These are phyloP conservation scores for Gymnobelideus leadbeateri DNA, from an alignment of 2,113 vertebrate species.

Conservation along the genomic window DNA sequence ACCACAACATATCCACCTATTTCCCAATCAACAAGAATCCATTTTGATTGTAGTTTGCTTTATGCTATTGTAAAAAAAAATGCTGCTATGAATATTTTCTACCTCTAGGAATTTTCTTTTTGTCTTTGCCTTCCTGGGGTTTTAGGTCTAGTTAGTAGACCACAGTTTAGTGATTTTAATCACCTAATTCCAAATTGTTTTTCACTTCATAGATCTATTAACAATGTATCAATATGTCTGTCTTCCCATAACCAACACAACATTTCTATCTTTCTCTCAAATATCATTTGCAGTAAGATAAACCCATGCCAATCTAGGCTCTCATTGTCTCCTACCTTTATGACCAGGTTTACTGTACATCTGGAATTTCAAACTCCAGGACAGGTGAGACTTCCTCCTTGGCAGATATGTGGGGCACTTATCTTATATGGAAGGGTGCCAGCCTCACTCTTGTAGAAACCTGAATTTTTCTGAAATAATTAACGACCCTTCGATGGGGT, in stretches of 20 bases:
- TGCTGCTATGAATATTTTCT: not conserved
- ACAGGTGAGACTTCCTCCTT: not conserved
- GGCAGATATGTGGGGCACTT: not conserved
- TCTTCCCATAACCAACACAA: not conserved
- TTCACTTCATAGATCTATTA: no score
- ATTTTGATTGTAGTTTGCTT: not conserved
- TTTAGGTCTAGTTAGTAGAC: not conserved
- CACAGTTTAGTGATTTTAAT: no score
- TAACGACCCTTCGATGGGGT: no score
- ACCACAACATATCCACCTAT: not conserved
- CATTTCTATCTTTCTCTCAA: not conserved
- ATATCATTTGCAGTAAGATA: not conserved
- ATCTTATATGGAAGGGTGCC: not conserved
- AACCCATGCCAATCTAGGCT: not conserved
- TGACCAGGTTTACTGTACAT: not conserved
- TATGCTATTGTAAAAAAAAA: not conserved
- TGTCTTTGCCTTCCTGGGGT: not conserved
- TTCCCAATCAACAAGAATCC: not conserved
- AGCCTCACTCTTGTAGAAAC: not conserved
- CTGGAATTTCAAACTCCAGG: not conserved
- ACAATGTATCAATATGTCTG: not conserved
- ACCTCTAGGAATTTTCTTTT: not conserved
- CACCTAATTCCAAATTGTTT: no score
- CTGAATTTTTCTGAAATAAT: slow-evolving; percentile 1
- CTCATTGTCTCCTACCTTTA: not conserved